Conservation (phyloP, 2,888 invertebrate species). For the Rotaria socialis region DNA sequence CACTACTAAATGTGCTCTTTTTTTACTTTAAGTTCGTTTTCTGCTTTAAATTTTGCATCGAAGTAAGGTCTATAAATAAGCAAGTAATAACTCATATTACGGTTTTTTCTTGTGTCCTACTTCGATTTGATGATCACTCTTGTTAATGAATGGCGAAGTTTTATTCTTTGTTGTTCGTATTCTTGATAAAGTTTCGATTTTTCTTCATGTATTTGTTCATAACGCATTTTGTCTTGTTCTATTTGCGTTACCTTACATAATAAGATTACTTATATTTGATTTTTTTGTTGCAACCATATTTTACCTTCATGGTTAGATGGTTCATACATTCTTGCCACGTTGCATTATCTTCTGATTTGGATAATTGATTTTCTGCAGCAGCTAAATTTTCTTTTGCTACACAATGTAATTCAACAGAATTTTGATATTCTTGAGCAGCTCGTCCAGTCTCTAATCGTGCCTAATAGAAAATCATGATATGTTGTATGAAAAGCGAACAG, state of each 20-base stretch:
- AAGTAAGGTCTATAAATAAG: conserved; percentile 70
- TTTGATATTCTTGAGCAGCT: conserved; percentile 81
- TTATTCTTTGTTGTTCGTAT: background rate
- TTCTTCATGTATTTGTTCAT: conserved; percentile 9
- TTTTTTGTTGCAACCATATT: background rate
- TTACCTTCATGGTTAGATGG: background rate
- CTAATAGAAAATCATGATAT: conserved; percentile 47
- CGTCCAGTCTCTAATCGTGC: conserved; percentile 81
- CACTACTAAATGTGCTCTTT: conserved; percentile 57
- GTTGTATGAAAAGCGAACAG: background rate
- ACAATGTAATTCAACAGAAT: conserved; percentile 81
- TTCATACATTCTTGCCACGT: conserved; percentile 84
- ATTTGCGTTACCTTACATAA: background rate
- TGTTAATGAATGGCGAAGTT: background rate
- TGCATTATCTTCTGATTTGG: conserved; percentile 68
- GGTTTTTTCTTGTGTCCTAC: background rate
- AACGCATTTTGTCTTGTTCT: conserved; percentile 7
- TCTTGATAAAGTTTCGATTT: conserved; percentile 32
- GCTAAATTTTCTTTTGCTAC: conserved; percentile 89
- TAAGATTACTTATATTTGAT: background rate
- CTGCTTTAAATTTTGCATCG: conserved; percentile 71
- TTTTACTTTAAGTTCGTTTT: conserved; percentile 77
- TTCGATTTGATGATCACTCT: background rate
- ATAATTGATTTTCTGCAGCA: conserved; percentile 79
- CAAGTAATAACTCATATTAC: background rate